Base-by-base conservation (phyloP, 2,888 invertebrate species). In the Heliconius charithonia region DNA sequence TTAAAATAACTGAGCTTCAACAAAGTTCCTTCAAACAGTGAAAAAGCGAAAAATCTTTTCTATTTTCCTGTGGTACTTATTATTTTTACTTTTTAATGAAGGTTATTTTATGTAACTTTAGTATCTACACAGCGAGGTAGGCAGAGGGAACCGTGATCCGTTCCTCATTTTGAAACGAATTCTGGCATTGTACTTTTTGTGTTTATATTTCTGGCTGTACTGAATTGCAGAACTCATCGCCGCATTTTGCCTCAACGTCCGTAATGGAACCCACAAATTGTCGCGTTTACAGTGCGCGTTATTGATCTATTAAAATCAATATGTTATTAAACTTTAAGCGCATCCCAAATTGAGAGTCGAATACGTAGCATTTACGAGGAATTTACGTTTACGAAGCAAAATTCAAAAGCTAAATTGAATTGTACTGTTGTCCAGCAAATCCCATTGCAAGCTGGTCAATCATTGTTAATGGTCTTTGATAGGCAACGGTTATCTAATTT, bases 321-420 rank as follows among this genome's bases (percentile, higher is more conserved):
- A 32, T 72, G 32, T 59, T 32, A 59, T 32, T 56, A 12, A 71
- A 3, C 29, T 51, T 12, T 56, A 27, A 71, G 10, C 29, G 29
- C 10, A 12, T 29, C 22, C n/a, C 13, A 56, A 71, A 32, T 56
- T 29, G 13, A 27, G 12, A 71, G 29, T 10, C 6, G 13, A 10
- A 29, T 56, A 29, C 32, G 32, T n/a, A 56, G 56, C 37, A 37
- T 37, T 37, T 37, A 37, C 37, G 9, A 10, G 37, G 37, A 37
- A 37, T 37, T 37, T 37, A 37, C 29, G 51, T 71, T 71, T 51
- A 45, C n/a, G 27, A 56, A 27, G 32, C 56, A 32, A 71, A 71
- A 56, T 51, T 70, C 45, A 51, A 70, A 70, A 70, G 19, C 25
- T 45, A 71, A 67, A 56, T 71, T 56, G 32, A 56, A 71, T 71